Conservation (phyloP, 2,888 invertebrate species). For the Rhopalosiphum nymphaeae region DNA sequence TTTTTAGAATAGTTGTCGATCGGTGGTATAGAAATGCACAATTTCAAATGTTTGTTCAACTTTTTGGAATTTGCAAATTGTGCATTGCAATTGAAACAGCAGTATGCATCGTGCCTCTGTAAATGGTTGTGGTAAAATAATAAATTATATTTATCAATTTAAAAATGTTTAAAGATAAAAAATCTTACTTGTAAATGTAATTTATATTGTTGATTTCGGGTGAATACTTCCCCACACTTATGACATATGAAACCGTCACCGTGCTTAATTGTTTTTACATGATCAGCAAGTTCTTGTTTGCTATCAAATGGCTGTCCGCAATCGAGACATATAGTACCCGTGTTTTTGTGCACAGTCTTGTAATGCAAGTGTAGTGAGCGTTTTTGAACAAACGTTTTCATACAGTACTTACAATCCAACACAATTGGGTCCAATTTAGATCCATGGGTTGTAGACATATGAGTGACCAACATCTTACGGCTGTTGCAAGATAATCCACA, state of each 20-base stretch:
- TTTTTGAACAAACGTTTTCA: constrained; percentile 58
- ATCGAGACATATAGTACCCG: constrained; percentile 33
- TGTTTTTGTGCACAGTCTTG: constrained; percentile 49
- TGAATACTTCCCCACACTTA: constrained; percentile 51
- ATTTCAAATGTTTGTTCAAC: constrained; percentile 51
- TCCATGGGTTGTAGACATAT: constrained; percentile 44
- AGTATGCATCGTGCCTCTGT: constrained; percentile 53
- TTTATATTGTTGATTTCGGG: constrained; percentile 51
- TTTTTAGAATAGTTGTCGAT: constrained; percentile 16
- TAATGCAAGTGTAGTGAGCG: constrained; percentile 51
- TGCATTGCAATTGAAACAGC: constrained; percentile 55
- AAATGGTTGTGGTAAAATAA: background rate
- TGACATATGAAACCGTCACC: constrained; percentile 50
- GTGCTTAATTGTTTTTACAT: constrained; percentile 19
- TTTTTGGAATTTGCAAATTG: constrained; percentile 58
- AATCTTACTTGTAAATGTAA: constrained; percentile 55
- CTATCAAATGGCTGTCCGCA: constrained; percentile 48
- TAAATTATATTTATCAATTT: background rate
- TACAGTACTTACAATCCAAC: constrained; percentile 45
- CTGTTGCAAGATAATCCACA: constrained; percentile 49
- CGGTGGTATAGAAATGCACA: background rate
- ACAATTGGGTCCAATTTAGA: background rate
- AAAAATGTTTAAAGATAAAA: background rate
- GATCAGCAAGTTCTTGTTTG: constrained; percentile 27
- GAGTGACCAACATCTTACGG: constrained; percentile 38